Base-by-base conservation (phyloP, 2,113 vertebrate species). In the Scomber scombrus region DNA sequence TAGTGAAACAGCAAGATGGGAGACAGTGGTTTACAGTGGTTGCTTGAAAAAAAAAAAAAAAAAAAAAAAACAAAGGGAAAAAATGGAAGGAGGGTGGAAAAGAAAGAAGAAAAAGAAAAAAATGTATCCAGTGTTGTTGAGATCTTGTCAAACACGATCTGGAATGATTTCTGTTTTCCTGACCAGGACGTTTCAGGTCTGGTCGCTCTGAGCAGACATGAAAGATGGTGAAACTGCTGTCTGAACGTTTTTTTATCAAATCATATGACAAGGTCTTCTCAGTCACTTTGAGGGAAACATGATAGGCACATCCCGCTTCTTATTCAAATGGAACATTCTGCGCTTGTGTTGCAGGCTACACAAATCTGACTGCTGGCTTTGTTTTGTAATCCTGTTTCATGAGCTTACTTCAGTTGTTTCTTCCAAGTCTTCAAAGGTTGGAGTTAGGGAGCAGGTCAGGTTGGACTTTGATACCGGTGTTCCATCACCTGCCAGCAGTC, bases 201-300 rank as follows among this genome's bases (percentile, higher is more conserved):
- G 69, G 45, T 14, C 0, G 15, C 81, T 62, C 5, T 65, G 75
- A 81, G 58, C 43, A 15, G 57, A 84, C 57, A 51, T 73, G 84
- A 76, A 76, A 70, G 81, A 72, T 29, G 81, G 55, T 43, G 61
- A 79, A 71, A 67, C 46, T 61, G 75, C 74, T 79, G 87, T 79
- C 71, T 60, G 75, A 72, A 70, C 5, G 19, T 57, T 86, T 81
- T 86, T 81, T 57, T 7, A 70, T 78, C 69, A 76, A 58, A 57
- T 54, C 70, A 40, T 11, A 55, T 29, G 58, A 57, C 72, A 64
- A 58, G 45, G 62, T 21, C 57, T 10, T 70, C 67, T 85, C 49
- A 15, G 34, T 40, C 34, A 40, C 34, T 40, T 40, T 40, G 34
- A 40, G 34, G 34, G 34, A 9, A 40, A 40, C 34, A 40, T 40